These are phyloP conservation scores for Ptychodera flava DNA, from an alignment of 35 echinoderm and acorn worm species.

Conservation along the genomic window DNA sequence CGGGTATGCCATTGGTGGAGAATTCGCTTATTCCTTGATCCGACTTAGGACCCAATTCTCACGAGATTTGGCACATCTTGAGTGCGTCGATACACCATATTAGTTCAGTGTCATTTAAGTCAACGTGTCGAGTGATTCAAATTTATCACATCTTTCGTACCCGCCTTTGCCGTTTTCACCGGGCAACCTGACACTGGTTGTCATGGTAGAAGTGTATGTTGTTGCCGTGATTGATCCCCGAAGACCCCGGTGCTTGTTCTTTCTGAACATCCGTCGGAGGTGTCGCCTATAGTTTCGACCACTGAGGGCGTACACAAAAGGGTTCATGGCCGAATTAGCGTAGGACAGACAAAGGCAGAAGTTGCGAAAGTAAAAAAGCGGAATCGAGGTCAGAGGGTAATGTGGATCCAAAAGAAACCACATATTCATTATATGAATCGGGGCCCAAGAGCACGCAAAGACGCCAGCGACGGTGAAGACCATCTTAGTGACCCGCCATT, in stretches of 20 bases:
- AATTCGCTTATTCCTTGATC: too few relatives aligned
- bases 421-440: conserved; percentile 68
- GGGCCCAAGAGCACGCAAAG: conserved; percentile 82
- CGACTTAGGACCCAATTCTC: too few relatives aligned
- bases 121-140: too few relatives aligned
- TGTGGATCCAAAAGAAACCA: conserved; percentile 49
- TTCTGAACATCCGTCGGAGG: not conserved
- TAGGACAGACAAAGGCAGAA: conserved; percentile 91
- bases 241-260: not conserved
- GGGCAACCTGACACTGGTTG: not conserved
- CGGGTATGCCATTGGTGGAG: too few relatives aligned
- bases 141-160: not conserved
- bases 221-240: not conserved
- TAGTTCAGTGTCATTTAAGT: too few relatives aligned
- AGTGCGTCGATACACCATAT: too few relatives aligned
- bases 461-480: conserved; percentile 72
- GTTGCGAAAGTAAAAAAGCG: conserved; percentile 27
- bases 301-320: conserved; percentile 93
- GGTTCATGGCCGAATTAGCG: conserved; percentile 89
- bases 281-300: conserved; percentile 62
- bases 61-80: too few relatives aligned
- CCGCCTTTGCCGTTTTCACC: not conserved
- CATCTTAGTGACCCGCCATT: conserved; percentile 80
- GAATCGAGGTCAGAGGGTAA: not conserved
- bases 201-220: not conserved